Evolutionary conservation across 2,113 vertebrate species (phyloP), one percentile per base, ranked within the genome.

Genomic region (Peromyscus leucopus): DNA sequence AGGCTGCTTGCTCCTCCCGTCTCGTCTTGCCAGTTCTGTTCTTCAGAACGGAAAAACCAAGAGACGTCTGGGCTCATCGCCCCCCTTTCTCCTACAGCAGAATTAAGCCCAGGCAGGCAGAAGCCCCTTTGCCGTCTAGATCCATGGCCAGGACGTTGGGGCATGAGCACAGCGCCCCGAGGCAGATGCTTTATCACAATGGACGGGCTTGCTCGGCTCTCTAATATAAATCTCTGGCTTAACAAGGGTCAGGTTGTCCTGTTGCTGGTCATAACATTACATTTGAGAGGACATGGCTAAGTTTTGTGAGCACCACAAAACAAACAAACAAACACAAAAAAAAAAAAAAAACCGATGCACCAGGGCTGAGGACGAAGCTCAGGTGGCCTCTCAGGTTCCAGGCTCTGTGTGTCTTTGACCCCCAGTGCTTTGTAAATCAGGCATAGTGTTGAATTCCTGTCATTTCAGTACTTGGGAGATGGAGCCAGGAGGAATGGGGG

Each of bases 221-320:
- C 5, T 2, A 36, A 4, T 0, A 6, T 0, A 12, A 42, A 6
- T 61, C 33, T 33, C 24, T 3, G 57, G 33, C n/a, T 79, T 67
- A 48, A 51, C 24, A 39, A 42, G 55, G 39, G 28, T 75, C 71
- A 31, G 36, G 8, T 74, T 42, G 26, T 42, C 42, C 24, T 75
- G 1, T 31, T 2, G 84, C 57, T 46, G 5, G 39, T 69, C 21
- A 21, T 63, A 90, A 75, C 72, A n/a, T 21, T 33, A 33, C 19
- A 55, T n/a, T 13, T 21, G 33, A 67, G 57, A 48, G 69, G 63
- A 6, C 28, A 36, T 12, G 39, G 36, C 33, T 67, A 59, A 28
- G 36, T 42, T 3, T 59, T 3, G 2, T 11, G 13, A 72, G 15
- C 42, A 9, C 39, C 12, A 5, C 8, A 28, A 65, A 22, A 61